Percentiles rank a stretch among this genome's conserved stretches.
These are phyloP conservation scores for Rhegmatorhina hoffmannsi DNA, from an alignment of 2,113 vertebrate species.

Conservation along the genomic window DNA sequence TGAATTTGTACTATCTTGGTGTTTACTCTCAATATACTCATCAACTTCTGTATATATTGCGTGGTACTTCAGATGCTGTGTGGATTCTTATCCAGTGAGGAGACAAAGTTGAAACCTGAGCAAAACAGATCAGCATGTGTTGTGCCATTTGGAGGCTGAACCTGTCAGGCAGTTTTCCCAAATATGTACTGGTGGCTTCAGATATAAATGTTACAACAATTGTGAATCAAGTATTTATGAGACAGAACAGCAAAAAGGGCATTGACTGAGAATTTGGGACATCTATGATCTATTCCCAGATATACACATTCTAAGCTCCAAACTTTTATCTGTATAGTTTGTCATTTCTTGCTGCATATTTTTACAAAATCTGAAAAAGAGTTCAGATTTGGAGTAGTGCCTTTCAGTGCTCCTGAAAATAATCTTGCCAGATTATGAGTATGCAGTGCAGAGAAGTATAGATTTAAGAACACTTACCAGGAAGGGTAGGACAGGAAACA, in stretches of 20 bases:
- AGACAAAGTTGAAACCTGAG: background rate
- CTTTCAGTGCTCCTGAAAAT: background rate
- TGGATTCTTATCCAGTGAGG: background rate
- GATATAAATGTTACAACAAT: background rate
- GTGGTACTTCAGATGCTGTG: background rate
- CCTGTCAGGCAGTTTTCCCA: background rate
- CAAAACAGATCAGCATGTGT: background rate
- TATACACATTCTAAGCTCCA: background rate
- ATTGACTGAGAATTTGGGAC: background rate
- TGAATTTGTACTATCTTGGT: background rate
- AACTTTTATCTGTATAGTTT: background rate
- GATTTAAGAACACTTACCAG: background rate
- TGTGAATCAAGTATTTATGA: background rate
- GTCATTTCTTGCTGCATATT: background rate
- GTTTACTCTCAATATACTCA: background rate
- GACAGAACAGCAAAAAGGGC: background rate
- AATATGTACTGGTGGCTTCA: background rate
- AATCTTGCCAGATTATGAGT: background rate
- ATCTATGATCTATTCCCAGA: background rate
- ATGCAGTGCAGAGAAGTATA: background rate
- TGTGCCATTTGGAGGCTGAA: background rate
- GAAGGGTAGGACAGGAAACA: background rate
- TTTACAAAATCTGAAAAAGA: background rate
- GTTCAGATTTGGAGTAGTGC: background rate
- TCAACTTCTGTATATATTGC: rapidly evolving